These are phyloP conservation scores for Scaptomyza reducta DNA, from an alignment of 2,888 invertebrate species.

Conservation along the genomic window DNA sequence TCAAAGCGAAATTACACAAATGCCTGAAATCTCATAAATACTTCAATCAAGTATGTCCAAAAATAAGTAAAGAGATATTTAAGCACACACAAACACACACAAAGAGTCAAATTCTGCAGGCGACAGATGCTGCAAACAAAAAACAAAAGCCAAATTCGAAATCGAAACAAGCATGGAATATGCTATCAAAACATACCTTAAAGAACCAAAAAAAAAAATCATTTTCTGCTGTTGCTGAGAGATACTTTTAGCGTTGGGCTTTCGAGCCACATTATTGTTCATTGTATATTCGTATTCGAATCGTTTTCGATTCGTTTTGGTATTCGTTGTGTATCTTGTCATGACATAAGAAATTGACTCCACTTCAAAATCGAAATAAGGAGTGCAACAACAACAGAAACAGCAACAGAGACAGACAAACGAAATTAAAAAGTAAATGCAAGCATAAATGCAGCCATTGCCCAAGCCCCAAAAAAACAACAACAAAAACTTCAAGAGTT, in stretches of 20 bases:
- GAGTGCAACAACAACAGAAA: constrained; percentile 62
- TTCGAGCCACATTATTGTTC: constrained; percentile 29
- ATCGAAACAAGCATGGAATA: constrained; percentile 42
- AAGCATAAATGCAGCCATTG: constrained; percentile 70
- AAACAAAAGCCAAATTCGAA: constrained; percentile 38
- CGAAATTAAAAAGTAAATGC: constrained; percentile 76
- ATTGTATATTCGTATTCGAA: constrained; percentile 29
- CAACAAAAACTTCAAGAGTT: constrained; percentile 22
- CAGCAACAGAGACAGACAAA: constrained; percentile 53
- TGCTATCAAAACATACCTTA: constrained; percentile 26
- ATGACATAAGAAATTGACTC: constrained; percentile 80
- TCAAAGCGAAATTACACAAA: constrained; percentile 78
- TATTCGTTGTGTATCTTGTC: constrained; percentile 64
- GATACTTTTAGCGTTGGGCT: constrained; percentile 34
- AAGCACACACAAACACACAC: constrained; percentile 49
- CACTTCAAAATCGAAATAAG: constrained; percentile 78
- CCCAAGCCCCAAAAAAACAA: constrained; percentile 11
- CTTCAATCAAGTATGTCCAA: constrained; percentile 81
- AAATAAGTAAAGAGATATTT: constrained; percentile 77
- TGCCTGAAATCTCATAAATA: constrained; percentile 81
- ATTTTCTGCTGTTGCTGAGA: constrained; percentile 38
- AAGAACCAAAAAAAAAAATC: constrained; percentile 35
- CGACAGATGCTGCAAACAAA: constrained; percentile 45
- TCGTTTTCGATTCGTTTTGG: constrained; percentile 14
- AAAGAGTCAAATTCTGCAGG: constrained; percentile 36